Conservation (phyloP, 2,113 vertebrate species). For the Corvus moneduloides region DNA sequence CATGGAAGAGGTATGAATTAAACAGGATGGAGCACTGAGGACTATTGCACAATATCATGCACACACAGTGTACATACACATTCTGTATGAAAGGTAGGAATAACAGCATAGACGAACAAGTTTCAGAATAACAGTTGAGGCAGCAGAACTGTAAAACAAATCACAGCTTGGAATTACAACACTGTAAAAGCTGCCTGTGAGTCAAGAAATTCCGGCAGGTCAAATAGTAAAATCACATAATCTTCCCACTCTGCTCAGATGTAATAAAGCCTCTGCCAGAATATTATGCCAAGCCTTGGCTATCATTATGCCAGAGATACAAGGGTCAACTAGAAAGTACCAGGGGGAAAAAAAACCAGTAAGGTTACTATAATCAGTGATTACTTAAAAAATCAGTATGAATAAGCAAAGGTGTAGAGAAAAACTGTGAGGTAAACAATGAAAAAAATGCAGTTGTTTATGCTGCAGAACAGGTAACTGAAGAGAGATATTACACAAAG, state of each 20-base stretch:
- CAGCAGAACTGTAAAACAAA: not conserved
- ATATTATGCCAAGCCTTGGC: not conserved
- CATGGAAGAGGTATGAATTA: not conserved
- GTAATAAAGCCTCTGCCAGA: not conserved
- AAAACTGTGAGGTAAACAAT: not conserved
- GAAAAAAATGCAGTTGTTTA: not conserved
- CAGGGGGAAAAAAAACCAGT: not conserved
- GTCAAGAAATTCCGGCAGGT: not conserved
- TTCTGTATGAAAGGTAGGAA: not conserved
- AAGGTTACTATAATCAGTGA: not conserved
- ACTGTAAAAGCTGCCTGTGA: not conserved
- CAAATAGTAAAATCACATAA: not conserved
- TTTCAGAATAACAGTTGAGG: not conserved
- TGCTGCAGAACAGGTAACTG: not conserved
- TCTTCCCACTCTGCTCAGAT: not conserved
- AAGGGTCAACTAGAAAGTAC: not conserved
- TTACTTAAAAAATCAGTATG: not conserved
- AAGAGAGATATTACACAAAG: not conserved
- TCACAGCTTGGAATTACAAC: not conserved
- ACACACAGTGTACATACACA: not conserved
- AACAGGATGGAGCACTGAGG: not conserved
- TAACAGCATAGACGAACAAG: not conserved
- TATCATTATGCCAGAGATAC: not conserved
- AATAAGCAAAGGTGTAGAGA: not conserved
- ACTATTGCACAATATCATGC: not conserved